phyloP scores from a whole-genome alignment of 1,140 invertebrate genomes.

The Drosophila busckii region DNA sequence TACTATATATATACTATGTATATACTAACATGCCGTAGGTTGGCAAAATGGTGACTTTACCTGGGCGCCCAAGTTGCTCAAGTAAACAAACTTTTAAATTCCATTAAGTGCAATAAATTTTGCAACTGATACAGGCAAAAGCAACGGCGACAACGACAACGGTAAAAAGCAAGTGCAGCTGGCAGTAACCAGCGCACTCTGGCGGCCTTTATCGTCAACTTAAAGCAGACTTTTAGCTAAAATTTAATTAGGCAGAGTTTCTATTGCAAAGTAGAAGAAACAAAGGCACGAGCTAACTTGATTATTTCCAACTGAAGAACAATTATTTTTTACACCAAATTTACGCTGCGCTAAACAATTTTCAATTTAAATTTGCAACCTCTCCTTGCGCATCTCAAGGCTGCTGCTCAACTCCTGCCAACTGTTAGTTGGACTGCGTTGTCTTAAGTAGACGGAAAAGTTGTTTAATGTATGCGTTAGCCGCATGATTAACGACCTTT shows the following conservation, averaged over 20 bases:
- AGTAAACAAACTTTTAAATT: constrained; percentile 75
- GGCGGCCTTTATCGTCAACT: constrained; percentile 23
- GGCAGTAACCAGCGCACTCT: constrained; percentile 15
- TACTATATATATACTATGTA: not conserved
- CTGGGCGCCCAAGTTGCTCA: constrained; percentile 18
- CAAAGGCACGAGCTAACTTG: too few species aligned
- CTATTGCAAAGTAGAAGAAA: constrained; percentile 27
- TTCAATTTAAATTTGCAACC: too few species aligned
- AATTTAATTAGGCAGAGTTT: constrained; percentile 47
- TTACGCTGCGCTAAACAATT: too few species aligned
- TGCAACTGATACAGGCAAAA: constrained; percentile 51
- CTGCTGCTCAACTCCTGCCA: too few species aligned
- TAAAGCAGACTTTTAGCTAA: constrained; percentile 22
- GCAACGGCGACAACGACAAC: constrained; percentile 8
- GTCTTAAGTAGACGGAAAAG: too few species aligned
- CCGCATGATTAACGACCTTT: too few species aligned
- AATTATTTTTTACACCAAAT: too few species aligned
- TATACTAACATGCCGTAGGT: not conserved
- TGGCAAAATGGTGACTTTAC: constrained; percentile 24
- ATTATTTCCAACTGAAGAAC: not conserved
- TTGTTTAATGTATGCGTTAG: too few species aligned
- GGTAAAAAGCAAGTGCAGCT: constrained; percentile 2
- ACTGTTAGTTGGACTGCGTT: too few species aligned
- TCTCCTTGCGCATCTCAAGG: too few species aligned
- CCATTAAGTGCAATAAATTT: constrained; percentile 74